These are phyloP conservation scores for Ammodytes marinus DNA, from an alignment of 2,113 vertebrate genomes.

Conservation along the genomic window DNA sequence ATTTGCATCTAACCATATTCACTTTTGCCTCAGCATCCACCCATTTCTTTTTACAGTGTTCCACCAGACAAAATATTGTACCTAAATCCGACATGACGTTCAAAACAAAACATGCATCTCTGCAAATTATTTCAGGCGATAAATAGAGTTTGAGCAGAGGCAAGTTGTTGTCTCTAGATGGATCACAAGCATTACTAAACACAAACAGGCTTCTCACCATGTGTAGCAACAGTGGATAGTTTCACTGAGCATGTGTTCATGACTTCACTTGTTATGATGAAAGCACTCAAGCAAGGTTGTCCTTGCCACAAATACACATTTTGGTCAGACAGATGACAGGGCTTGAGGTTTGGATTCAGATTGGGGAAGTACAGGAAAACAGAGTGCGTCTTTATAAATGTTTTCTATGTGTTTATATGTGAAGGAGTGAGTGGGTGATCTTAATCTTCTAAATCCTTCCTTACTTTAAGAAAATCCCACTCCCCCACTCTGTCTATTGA, in stretches of 20 bases:
- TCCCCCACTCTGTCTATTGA: not conserved
- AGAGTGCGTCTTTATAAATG: not conserved
- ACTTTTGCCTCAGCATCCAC: not conserved
- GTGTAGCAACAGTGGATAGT: constrained; percentile 13
- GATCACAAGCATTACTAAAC: constrained; percentile 25
- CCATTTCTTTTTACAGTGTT: not conserved
- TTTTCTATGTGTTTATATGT: not conserved
- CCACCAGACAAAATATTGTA: constrained; percentile 11
- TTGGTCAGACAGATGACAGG: constrained; percentile 18
- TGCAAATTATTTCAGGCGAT: constrained; percentile 11
- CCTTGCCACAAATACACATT: constrained; percentile 17
- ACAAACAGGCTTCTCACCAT: not conserved
- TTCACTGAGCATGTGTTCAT: not conserved
- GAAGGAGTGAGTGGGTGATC: not conserved
- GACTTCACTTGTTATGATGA: constrained; percentile 6
- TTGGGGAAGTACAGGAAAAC: constrained; percentile 25
- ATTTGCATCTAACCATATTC: not conserved
- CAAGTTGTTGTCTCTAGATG: not conserved
- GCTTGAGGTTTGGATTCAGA: constrained; percentile 32
- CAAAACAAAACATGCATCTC: constrained; percentile 24
- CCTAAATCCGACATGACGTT: constrained; percentile 1
- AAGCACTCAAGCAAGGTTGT: not conserved
- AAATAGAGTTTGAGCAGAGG: not conserved
- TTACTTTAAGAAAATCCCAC: constrained; percentile 1
- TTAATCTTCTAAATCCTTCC: not conserved